These are phyloP conservation scores for Phyto melanocephala DNA, from an alignment of 2,888 invertebrate genomes.

Conservation along the genomic window DNA sequence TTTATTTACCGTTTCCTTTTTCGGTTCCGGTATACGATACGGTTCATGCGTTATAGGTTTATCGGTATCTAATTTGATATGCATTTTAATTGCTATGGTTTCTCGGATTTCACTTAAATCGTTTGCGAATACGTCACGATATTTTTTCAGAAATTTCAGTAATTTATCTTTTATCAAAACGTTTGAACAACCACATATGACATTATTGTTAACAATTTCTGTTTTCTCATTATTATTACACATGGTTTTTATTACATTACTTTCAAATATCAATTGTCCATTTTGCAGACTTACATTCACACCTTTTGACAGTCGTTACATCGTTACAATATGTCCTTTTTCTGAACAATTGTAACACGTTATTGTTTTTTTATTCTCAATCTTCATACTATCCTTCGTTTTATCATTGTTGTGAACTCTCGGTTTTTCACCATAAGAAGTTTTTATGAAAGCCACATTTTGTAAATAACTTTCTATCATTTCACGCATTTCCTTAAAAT, in stretches of 20 bases:
- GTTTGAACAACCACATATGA: neutral
- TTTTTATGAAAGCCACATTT: too few species aligned
- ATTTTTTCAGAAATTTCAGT: neutral
- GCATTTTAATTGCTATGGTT: conserved; percentile 37
- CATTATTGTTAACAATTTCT: neutral
- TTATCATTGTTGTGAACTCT: too few species aligned
- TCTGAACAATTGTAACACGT: conserved; percentile 46
- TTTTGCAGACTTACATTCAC: too few species aligned
- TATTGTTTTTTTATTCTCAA: conserved; percentile 5
- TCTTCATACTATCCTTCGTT: too few species aligned
- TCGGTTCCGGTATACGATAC: conserved; percentile 46
- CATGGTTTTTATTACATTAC: too few species aligned
- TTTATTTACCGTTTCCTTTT: neutral
- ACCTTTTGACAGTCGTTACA: conserved; percentile 45
- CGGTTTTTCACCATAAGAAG: too few species aligned
- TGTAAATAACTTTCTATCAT: too few species aligned
- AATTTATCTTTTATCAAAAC: neutral
- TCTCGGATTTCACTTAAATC: conserved; percentile 37
- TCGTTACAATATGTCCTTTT: conserved; percentile 38
- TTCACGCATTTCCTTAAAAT: too few species aligned
- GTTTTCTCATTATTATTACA: too few species aligned
- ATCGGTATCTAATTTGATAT: conserved; percentile 33
- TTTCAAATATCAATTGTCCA: too few species aligned
- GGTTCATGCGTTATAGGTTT: conserved; percentile 32
- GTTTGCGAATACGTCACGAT: conserved; percentile 31